Evolutionary conservation across 1,140 invertebrate genomes (phyloP), one percentile per base, ranked within the genome.

Genomic region (Megathymus violae): DNA sequence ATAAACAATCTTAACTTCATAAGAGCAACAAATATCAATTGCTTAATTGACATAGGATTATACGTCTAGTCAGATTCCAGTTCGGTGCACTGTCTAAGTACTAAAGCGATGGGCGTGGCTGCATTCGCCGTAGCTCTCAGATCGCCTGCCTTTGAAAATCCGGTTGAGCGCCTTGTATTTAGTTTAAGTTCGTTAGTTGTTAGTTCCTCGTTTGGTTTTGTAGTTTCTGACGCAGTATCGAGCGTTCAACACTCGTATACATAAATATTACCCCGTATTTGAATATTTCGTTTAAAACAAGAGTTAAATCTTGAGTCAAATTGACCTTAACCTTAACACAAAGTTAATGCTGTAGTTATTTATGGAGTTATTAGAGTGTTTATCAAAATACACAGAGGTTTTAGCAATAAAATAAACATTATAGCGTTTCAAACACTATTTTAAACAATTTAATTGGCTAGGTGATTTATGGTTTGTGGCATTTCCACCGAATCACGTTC

Each of bases 81-180:
- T 54, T 41, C 17, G 22, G 13, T 25, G 38, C 50, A 52, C 50
- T 52, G 5, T 40, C 17, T 25, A 54, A 54, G 51, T 15, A 54
- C 19, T 43, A 38, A 41, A 54, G 51, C 51, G 51, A 7, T 25
- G 38, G 51, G 51, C 22, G 38, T 17, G 51, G 51, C 50, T 36
- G 36, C 50, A 40, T 34, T 41, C 38, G 14, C 51, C 34, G 13
- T 31, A 54, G 51, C 51, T 54, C 38, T 41, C 51, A 43, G 38
- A 54, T 54, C 50, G 46, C 48, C 48, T 41, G 51, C 51, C 51
- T 54, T 54, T 54, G 51, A 54, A 54, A 54, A 38, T 19, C 3
- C 48, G 50, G 38, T 16, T 41, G 36, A 54, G 38, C 50, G 50
- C 36, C 51, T 54, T 54, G 51, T 54, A 54, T 54, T 54, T 54